These are phyloP conservation scores for Camponotus pennsylvanicus DNA, from an alignment of 1,140 invertebrate genomes.

Conservation along the genomic window DNA sequence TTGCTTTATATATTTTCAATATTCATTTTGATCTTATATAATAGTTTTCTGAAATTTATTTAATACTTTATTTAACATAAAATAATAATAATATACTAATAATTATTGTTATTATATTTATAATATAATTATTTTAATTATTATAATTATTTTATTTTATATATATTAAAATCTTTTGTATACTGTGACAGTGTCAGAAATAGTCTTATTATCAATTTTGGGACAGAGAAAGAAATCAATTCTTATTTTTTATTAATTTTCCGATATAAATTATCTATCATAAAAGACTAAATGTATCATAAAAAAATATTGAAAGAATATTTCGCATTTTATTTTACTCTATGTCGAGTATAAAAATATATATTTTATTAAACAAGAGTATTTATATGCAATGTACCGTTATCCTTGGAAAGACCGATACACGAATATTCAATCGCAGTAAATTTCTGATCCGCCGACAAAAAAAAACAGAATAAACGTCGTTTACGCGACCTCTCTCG, in stretches of 20 bases:
- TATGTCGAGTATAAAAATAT: neutral
- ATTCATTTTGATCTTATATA: too few species aligned
- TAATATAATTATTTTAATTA: too few species aligned
- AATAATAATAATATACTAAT: too few species aligned
- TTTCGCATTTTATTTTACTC: conserved; percentile 11
- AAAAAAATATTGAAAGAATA: neutral
- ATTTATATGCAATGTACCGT: neutral
- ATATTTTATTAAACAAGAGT: neutral
- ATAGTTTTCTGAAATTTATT: too few species aligned
- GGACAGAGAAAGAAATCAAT: too few species aligned
- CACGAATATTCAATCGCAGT: conserved; percentile 3
- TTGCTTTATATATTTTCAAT: too few species aligned
- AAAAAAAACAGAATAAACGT: conserved; percentile 20
- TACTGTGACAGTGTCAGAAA: neutral
- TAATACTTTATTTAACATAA: too few species aligned
- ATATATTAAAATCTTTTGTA: too few species aligned
- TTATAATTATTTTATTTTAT: too few species aligned
- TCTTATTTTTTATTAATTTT: neutral
- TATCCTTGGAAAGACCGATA: neutral
- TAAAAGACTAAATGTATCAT: neutral
- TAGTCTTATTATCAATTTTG: too few species aligned
- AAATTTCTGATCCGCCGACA: conserved; percentile 25
- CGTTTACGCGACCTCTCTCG: conserved; percentile 32
- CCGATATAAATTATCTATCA: neutral
- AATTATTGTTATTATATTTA: too few species aligned